Evolutionary conservation across 92 coral and sea anemone genomes (phyloP).

Genomic region (Porites rus): DNA sequence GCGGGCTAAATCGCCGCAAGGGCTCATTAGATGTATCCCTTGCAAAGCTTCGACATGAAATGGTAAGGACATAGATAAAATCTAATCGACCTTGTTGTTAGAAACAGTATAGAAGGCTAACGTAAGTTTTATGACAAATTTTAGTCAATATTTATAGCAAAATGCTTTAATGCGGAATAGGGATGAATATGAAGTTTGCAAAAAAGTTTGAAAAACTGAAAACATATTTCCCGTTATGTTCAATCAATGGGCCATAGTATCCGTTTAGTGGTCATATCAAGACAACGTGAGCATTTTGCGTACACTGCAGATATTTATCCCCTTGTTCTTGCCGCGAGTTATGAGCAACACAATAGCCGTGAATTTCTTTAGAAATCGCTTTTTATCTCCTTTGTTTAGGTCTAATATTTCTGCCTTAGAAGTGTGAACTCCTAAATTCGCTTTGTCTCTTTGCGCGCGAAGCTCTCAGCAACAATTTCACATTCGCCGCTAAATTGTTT

Average conservation of each 20-base stretch:
- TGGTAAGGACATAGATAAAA: slow-evolving; percentile 49
- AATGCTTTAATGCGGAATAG: neutral
- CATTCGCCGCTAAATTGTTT: neutral
- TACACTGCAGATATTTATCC: neutral
- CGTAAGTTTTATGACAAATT: neutral
- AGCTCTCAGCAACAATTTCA: neutral
- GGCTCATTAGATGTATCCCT: slow-evolving; percentile 64
- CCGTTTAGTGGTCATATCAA: too few relatives aligned
- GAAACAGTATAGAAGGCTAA: neutral
- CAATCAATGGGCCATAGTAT: too few relatives aligned
- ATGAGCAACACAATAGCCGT: neutral
- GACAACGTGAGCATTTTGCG: neutral
- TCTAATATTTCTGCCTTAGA: neutral
- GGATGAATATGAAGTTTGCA: neutral
- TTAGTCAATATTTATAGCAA: neutral
- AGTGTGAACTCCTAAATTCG: slow-evolving; percentile 7
- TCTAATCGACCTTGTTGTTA: neutral
- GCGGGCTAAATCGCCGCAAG: slow-evolving; percentile 11
- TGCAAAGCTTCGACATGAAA: slow-evolving; percentile 67
- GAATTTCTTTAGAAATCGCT: slow-evolving; percentile 20
- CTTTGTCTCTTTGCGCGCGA: neutral
- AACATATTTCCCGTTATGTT: too few relatives aligned
- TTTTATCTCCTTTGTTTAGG: neutral
- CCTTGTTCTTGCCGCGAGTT: slow-evolving; percentile 19
- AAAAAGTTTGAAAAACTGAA: too few relatives aligned